phyloP scores from a whole-genome alignment of 2,113 vertebrate species.

The Nymphicus hollandicus region DNA sequence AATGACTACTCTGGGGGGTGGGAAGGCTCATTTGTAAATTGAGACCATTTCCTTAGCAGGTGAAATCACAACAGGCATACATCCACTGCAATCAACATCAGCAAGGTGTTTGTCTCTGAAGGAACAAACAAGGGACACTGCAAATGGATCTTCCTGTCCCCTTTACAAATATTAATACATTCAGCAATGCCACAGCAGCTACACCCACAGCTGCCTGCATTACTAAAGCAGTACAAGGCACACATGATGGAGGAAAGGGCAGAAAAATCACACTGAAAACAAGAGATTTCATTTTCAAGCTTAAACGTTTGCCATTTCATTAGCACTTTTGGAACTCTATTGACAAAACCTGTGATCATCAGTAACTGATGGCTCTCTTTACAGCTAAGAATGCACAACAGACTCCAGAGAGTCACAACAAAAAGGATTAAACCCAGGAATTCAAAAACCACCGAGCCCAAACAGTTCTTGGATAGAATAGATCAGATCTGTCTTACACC shows the following conservation, averaged over 20 bases:
- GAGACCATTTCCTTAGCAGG: neutral
- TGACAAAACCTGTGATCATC: neutral
- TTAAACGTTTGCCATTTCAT: neutral
- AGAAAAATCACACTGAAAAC: neutral
- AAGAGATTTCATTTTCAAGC: neutral
- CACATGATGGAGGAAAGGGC: fast-evolving
- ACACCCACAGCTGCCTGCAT: neutral
- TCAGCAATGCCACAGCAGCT: neutral
- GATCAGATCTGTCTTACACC: neutral
- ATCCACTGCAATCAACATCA: neutral
- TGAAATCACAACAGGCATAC: neutral
- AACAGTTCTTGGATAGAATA: neutral
- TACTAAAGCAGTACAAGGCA: neutral
- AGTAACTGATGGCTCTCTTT: neutral
- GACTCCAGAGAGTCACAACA: neutral
- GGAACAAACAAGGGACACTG: neutral
- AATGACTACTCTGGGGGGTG: neutral
- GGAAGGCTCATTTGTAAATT: neutral
- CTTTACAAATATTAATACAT: neutral
- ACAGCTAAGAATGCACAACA: neutral
- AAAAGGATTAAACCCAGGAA: neutral
- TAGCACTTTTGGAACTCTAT: fast-evolving
- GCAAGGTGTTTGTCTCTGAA: fast-evolving
- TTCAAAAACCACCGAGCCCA: neutral
- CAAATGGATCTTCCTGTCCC: neutral